A percentile compares a stretch with the other conserved stretches of the same genome.
These are phyloP conservation scores for Ptycholaimellus sp. DNA, from an alignment of 2,888 invertebrate genomes.

Conservation along the genomic window DNA sequence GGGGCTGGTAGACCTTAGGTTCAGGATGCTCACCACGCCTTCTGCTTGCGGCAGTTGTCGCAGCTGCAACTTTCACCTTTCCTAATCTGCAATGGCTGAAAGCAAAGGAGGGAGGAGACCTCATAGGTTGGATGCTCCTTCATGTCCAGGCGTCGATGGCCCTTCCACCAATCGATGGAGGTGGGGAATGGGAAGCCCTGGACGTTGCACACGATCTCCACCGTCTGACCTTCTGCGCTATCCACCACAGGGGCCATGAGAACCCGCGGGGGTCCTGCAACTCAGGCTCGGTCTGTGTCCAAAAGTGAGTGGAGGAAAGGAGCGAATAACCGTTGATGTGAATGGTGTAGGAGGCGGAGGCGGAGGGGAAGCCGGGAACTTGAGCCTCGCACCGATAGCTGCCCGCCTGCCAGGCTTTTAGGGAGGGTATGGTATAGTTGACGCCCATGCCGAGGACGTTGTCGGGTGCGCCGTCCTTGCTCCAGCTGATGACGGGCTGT, in stretches of 20 bases:
- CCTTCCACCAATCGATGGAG: constrained; percentile 1
- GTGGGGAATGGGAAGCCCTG: neutral
- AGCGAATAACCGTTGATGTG: no score
- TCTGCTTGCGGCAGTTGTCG: constrained; percentile 15
- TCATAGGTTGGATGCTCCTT: no score
- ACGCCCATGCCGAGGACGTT: neutral
- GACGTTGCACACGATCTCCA: constrained; percentile 1
- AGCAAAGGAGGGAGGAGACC: neutral
- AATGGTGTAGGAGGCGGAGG: no score
- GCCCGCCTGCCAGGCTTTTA: constrained; percentile 17
- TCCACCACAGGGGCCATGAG: neutral
- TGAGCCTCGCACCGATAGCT: constrained; percentile 19
- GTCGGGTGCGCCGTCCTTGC: constrained; percentile 1
- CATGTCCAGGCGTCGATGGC: no score
- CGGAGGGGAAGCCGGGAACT: constrained; percentile 16
- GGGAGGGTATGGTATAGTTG: constrained; percentile 15
- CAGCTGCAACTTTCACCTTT: constrained; percentile 9
- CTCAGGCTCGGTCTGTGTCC: no score
- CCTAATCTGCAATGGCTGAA: neutral
- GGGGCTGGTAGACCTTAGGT: constrained; percentile 13
- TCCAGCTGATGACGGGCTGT: neutral
- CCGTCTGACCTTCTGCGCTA: neutral
- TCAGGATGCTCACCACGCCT: constrained; percentile 18
- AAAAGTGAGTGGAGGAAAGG: no score
- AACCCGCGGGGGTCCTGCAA: constrained; percentile 1